These are phyloP conservation scores for Ecdyonurus torrentis DNA, from an alignment of 2,888 invertebrate species.

Conservation along the genomic window DNA sequence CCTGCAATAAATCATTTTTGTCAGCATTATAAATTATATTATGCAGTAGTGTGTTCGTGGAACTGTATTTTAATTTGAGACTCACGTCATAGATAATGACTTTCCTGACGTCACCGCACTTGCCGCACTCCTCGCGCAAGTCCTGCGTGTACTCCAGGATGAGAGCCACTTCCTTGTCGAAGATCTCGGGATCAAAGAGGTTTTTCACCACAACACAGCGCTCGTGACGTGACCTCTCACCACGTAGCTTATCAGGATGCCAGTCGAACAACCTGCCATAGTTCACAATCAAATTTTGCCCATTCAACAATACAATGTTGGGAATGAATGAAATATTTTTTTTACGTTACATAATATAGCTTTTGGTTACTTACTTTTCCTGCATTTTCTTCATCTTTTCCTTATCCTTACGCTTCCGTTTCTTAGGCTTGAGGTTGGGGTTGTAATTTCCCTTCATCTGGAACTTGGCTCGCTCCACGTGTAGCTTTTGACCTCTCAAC, in stretches of 20 bases:
- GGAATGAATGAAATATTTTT: too few species aligned
- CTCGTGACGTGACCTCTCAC: constrained; percentile 76
- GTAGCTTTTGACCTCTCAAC: constrained; percentile 59
- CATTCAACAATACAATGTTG: not conserved
- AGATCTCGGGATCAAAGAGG: constrained; percentile 73
- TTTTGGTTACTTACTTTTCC: constrained; percentile 46
- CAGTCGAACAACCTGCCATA: constrained; percentile 87
- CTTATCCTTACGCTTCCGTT: constrained; percentile 67
- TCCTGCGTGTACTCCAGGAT: constrained; percentile 86
- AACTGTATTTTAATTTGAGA: too few species aligned
- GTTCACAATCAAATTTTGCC: constrained; percentile 13
- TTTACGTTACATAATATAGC: too few species aligned
- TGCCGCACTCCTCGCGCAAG: constrained; percentile 70
- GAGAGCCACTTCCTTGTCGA: constrained; percentile 75
- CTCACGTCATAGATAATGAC: constrained; percentile 80
- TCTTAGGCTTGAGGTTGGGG: constrained; percentile 79
- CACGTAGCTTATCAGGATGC: constrained; percentile 82
- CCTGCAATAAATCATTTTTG: too few species aligned
- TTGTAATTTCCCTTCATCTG: constrained; percentile 88
- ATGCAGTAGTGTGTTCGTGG: too few species aligned
- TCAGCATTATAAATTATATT: too few species aligned
- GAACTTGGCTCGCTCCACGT: constrained; percentile 86
- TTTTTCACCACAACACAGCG: constrained; percentile 85
- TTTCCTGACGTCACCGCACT: constrained; percentile 84
- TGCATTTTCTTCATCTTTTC: constrained; percentile 84